phyloP scores from a whole-genome alignment of 2,888 invertebrate species.

The Xestia sexstrigata region DNA sequence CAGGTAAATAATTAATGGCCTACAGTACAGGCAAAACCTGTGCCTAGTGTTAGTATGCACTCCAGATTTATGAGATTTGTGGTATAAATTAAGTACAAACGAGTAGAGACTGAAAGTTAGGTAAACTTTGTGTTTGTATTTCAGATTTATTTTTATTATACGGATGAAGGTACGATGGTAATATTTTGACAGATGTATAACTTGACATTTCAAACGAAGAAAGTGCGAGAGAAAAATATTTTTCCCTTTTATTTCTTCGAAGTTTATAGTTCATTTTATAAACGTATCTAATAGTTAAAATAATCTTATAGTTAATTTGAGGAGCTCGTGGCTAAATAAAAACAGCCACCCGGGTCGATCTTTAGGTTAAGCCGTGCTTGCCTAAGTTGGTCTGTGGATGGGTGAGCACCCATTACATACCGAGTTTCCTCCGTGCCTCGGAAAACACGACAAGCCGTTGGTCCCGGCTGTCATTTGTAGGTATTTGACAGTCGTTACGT shows the following conservation, averaged over 20 bases:
- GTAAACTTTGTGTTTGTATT: conserved; percentile 19
- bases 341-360: too few relatives aligned
- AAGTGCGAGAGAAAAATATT: not conserved
- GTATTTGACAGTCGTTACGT: too few relatives aligned
- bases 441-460: too few relatives aligned
- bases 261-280: not conserved
- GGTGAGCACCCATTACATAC: too few relatives aligned
- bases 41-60: conserved; percentile 36
- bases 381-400: too few relatives aligned
- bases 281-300: not conserved
- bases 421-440: too few relatives aligned
- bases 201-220: conserved; percentile 26
- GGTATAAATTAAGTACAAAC: conserved; percentile 18
- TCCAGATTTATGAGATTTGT: conserved; percentile 36
- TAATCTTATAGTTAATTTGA: too few relatives aligned
- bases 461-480: too few relatives aligned
- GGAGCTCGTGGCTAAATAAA: too few relatives aligned
- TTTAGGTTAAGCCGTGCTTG: too few relatives aligned
- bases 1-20: conserved; percentile 56
- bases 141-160: not conserved
- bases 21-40: conserved; percentile 2
- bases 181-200: conserved; percentile 50
- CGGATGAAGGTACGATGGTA: too few relatives aligned
- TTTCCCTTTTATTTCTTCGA: too few relatives aligned
- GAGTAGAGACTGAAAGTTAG: not conserved